These are phyloP conservation scores for Tortrix viridana DNA, from an alignment of 2,888 invertebrate species.

Conservation along the genomic window DNA sequence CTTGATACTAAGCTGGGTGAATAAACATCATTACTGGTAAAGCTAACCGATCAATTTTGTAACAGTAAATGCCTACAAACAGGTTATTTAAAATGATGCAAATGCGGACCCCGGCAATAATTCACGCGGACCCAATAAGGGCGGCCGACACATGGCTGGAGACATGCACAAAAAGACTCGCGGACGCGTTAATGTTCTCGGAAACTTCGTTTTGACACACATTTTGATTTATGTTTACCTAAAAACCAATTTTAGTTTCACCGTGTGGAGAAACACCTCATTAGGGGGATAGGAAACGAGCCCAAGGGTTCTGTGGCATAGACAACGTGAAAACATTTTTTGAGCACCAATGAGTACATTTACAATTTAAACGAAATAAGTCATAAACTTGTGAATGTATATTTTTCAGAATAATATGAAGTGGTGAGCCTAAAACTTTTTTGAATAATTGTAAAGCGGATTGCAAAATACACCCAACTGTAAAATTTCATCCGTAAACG, in stretches of 20 bases:
- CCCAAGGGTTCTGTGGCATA: no score
- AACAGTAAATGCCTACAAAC: background rate
- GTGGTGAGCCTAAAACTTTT: no score
- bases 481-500: no score
- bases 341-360: no score
- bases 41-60: background rate
- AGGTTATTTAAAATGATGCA: conserved; percentile 13
- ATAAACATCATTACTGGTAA: no score
- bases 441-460: no score
- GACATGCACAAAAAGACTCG: conserved; percentile 33
- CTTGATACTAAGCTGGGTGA: no score
- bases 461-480: no score
- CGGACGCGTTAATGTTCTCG: conserved; percentile 28
- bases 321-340: no score
- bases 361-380: no score
- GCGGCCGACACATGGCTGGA: conserved; percentile 8
- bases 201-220: background rate
- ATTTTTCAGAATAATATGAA: no score
- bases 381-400: no score
- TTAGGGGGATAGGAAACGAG: conserved; percentile 18
- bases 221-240: conserved; percentile 32
- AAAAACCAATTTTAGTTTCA: conserved; percentile 12
- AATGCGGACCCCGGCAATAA: conserved; percentile 17
- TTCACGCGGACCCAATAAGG: conserved; percentile 23
- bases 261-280: conserved; percentile 25